phyloP scores from a whole-genome alignment of 2,113 vertebrate genomes.

The Hiodon tergisus region DNA sequence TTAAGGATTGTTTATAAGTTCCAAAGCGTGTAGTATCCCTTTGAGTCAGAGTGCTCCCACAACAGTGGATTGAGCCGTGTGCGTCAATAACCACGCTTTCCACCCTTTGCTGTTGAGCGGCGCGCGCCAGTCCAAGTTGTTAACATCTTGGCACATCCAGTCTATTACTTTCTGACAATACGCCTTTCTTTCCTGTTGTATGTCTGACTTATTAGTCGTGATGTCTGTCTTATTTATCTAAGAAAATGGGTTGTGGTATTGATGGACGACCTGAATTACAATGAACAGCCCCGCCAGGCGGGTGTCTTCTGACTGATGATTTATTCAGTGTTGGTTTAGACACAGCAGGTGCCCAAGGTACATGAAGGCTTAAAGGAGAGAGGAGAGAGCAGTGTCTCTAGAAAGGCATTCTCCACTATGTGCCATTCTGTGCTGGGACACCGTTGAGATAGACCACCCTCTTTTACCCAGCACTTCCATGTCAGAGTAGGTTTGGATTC shows the following conservation, averaged over 20 bases:
- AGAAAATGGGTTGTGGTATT: neutral
- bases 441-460: too few species aligned
- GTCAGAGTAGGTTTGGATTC: too few species aligned
- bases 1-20: conserved; percentile 9
- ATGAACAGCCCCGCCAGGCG: neutral
- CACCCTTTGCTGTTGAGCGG: neutral
- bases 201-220: neutral
- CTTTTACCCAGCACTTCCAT: too few species aligned
- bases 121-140: neutral
- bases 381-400: neutral
- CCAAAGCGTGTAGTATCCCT: neutral
- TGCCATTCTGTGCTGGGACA: too few species aligned
- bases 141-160: neutral
- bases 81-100: conserved; percentile 3
- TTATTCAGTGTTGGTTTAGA: neutral
- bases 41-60: neutral
- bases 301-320: neutral
- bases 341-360: neutral
- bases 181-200: neutral
- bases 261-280: conserved; percentile 3
- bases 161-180: neutral
- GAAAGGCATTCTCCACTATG: neutral
- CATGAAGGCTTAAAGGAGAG: neutral
- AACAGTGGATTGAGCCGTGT: neutral
- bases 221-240: neutral